phyloP scores from a whole-genome alignment of 2,797 vertebrate species.

The Bovichtus diacanthus region DNA sequence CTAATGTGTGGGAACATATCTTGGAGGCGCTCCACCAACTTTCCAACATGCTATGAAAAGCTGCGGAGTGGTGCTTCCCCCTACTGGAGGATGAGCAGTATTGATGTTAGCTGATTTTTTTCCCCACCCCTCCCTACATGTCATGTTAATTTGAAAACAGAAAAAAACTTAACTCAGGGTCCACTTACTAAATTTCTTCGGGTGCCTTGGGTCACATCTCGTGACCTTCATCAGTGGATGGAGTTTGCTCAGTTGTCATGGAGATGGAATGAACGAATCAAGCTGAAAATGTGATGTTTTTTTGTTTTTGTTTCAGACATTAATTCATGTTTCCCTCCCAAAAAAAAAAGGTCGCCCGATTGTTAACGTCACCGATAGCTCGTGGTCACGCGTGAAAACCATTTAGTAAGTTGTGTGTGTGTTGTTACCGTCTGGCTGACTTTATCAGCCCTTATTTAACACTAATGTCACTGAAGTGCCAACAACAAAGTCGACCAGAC shows the following conservation, averaged over 20 bases:
- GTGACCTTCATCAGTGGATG: neutral
- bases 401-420: neutral
- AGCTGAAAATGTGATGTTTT: neutral
- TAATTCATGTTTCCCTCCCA: neutral
- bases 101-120: neutral
- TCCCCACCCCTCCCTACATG: too few species aligned
- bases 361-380: neutral
- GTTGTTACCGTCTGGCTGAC: neutral
- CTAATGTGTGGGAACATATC: too few species aligned
- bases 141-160: neutral
- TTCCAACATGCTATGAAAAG: neutral
- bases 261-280: neutral
- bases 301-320: neutral
- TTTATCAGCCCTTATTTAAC: neutral
- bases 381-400: neutral
- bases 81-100: slow-evolving; percentile 45
- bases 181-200: neutral
- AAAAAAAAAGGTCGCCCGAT: neutral
- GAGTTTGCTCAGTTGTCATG: neutral
- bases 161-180: neutral
- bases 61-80: slow-evolving; percentile 64
- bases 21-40: neutral
- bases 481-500: neutral
- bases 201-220: neutral
- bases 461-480: neutral